These are phyloP conservation scores for Caenorhabditis sp. DNA, from an alignment of 2,888 invertebrate genomes.

Conservation along the genomic window DNA sequence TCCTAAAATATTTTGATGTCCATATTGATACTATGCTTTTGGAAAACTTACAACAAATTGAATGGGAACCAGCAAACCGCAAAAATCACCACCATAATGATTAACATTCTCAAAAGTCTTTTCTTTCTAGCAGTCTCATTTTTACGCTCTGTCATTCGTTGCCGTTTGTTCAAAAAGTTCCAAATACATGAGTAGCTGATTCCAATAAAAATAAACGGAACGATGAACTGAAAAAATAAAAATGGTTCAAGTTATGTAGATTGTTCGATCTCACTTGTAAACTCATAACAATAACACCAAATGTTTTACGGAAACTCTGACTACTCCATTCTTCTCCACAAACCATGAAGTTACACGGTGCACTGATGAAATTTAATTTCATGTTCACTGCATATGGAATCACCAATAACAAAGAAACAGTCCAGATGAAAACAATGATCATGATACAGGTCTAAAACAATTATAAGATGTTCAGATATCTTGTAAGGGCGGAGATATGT, in stretches of 20 bases:
- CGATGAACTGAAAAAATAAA: conserved; percentile 80
- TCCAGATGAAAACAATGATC: conserved; percentile 90
- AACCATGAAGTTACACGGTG: conserved; percentile 75
- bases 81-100: conserved; percentile 94
- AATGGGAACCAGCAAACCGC: conserved; percentile 86
- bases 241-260: not conserved
- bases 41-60: conserved; percentile 81
- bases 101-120: conserved; percentile 95
- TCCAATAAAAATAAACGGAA: conserved; percentile 91
- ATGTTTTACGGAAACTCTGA: conserved; percentile 79
- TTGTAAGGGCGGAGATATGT: not conserved
- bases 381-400: conserved; percentile 89
- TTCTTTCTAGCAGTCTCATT: conserved; percentile 45
- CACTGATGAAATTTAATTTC: conserved; percentile 70
- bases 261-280: conserved; percentile 75
- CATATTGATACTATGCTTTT: not conserved
- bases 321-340: conserved; percentile 81
- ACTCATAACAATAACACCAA: conserved; percentile 86
- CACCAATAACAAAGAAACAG: conserved; percentile 85
- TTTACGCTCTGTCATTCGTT: conserved; percentile 33
- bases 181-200: conserved; percentile 93
- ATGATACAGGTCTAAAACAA: conserved; percentile 74
- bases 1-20: conserved; percentile 40
- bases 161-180: conserved; percentile 55
- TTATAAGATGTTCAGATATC: not conserved